phyloP scores from a whole-genome alignment of 2,888 invertebrate species.

The Ophraella communa region DNA sequence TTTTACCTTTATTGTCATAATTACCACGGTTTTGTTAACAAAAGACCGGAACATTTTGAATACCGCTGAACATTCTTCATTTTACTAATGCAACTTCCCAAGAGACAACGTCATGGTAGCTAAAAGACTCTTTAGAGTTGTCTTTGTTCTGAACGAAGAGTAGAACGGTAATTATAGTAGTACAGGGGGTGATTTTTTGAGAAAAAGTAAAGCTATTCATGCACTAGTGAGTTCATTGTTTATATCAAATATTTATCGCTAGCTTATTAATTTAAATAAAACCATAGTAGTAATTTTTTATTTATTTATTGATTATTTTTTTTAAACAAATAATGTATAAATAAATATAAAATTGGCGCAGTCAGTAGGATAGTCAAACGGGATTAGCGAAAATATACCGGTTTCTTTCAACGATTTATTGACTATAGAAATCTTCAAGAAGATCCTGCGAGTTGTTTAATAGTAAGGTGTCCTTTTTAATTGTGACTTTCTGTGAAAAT shows the following conservation, averaged over 20 bases:
- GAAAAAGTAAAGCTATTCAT: not conserved
- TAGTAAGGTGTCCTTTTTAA: too few relatives aligned
- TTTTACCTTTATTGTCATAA: not conserved
- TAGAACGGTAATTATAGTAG: constrained; percentile 12
- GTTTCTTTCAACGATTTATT: too few relatives aligned
- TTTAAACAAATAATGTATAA: too few relatives aligned
- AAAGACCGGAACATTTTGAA: constrained; percentile 16
- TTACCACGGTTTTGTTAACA: not conserved
- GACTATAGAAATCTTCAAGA: too few relatives aligned
- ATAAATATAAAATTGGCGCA: too few relatives aligned
- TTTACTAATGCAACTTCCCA: constrained; percentile 37
- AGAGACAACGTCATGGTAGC: constrained; percentile 17
- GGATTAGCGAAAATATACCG: too few relatives aligned
- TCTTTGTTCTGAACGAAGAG: constrained; percentile 9
- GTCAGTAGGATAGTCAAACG: too few relatives aligned
- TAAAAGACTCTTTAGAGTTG: constrained; percentile 9
- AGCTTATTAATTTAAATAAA: too few relatives aligned
- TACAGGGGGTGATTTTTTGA: not conserved
- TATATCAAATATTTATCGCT: not conserved
- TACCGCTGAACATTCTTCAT: constrained; percentile 37
- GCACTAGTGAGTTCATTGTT: not conserved
- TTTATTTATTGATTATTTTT: too few relatives aligned
- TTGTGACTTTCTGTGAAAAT: too few relatives aligned
- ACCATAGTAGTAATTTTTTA: too few relatives aligned
- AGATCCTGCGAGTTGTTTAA: too few relatives aligned